Evolutionary conservation across 1,140 invertebrate species (phyloP).

Genomic region (Drosophila sp.): DNA sequence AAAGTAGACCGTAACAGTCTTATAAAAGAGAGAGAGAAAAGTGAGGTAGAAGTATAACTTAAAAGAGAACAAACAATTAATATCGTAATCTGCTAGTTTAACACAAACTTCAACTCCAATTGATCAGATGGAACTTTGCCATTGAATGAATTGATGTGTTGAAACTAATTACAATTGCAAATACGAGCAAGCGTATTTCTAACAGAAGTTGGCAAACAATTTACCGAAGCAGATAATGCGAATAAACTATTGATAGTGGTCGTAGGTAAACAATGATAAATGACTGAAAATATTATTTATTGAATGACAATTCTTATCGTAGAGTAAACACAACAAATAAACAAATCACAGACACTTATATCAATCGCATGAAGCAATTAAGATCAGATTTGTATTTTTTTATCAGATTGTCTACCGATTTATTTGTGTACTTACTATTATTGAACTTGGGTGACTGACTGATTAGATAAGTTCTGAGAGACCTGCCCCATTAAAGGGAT

Average conservation of each 20-base stretch:
- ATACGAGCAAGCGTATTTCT: background rate
- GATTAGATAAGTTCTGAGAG: conserved; percentile 45
- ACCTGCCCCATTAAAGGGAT: conserved; percentile 19
- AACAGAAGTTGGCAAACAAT: conserved; percentile 2
- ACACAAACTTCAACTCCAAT: background rate
- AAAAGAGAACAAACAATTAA: no score
- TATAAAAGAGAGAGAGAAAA: no score
- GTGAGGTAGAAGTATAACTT: no score
- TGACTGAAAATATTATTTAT: conserved; percentile 36
- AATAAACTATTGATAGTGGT: conserved; percentile 5
- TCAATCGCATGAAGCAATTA: conserved; percentile 45
- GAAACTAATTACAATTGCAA: background rate
- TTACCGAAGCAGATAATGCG: background rate
- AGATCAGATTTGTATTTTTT: conserved; percentile 33
- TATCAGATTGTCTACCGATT: conserved; percentile 57
- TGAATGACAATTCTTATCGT: conserved; percentile 47
- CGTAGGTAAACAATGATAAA: conserved; percentile 53
- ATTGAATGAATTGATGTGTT: background rate
- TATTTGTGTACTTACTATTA: conserved; percentile 22
- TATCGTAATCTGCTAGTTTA: no score
- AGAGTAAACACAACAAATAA: conserved; percentile 37
- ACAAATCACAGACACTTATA: conserved; percentile 11
- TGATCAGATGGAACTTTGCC: background rate
- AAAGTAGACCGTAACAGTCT: no score
- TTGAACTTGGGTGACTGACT: conserved; percentile 32